Evolutionary conservation across 2,113 vertebrate genomes (phyloP), one percentile per base, ranked within the genome.

Genomic region (Trematomus loennbergii): DNA sequence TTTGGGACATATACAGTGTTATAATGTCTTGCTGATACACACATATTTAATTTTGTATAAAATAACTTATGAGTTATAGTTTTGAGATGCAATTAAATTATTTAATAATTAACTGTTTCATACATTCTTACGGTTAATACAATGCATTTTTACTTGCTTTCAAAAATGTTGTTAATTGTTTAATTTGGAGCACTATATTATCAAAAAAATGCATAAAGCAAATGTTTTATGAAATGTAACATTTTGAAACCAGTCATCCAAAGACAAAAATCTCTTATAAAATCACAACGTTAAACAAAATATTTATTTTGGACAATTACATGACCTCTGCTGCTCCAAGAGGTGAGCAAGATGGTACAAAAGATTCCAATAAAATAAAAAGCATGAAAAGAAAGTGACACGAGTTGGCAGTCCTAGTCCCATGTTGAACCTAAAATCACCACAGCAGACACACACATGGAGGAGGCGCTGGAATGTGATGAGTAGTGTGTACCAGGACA

Each of bases 221-320:
- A 36, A 20, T 43, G n/a, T 45, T 40, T n/a, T 4, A 55, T n/a
- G 2, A 40, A 40, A n/a, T 18, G 0, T 40, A 12, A 4, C 16
- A 48, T 4, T 22, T 55, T 36, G 16, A 11, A 6, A 43, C 11
- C 16, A 58, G 53, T 48, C 48, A 52, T 11, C 4, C 40, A 46
- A 63, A 18, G 46, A 66, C 8, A 79, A 12, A 79, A 48, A 66
- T 33, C 1, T 36, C 2, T 40, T 54, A 74, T 57, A 79, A 85
- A 76, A 79, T 43, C 20, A 66, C 17, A 72, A 72, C 3, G 5
- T 84, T 86, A 64, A 86, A 85, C 81, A 93, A 92, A 90, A 89
- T 88, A 88, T 93, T 92, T 92, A 93, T 90, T 93, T 84, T 80
- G 45, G 72, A 87, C 82, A 90, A 82, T 81, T 57, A 92, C 81